Base-by-base conservation (phyloP, 1,140 invertebrate species). In the Muscidifurax raptorellus region DNA sequence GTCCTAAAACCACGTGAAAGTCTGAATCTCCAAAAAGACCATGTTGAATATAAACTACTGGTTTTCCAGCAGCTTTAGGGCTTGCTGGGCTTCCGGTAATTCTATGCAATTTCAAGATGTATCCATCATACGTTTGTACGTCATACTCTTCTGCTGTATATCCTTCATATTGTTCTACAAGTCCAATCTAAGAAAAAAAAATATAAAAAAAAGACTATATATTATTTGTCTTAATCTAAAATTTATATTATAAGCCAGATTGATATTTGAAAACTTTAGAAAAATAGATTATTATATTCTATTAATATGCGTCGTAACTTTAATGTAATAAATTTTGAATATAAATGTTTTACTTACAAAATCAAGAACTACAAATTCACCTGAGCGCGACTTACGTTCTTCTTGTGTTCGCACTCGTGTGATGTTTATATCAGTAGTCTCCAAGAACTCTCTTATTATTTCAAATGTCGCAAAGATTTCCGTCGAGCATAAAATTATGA, bases 21-120 rank as follows among this genome's bases (percentile, higher is more conserved):
- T 82, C 79, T 0, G 86, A 87, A 78, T 76, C 79, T 40, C 79
- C 72, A 25, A 88, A 84, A 69, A 87, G 83, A 28, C 86, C 88
- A 86, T 88, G 87, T 82, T 87, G 85, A 15, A 87, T 25, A 12
- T 86, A 85, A 44, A 88, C 44, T 0, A 77, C 22, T 13, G 66
- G 76, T 80, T 82, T 86, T 5, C 64, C 78, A 28, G 75, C 9
- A 52, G 64, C 75, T 27, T 13, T 52, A 1, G 71, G 59, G 78
- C 86, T 86, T 0, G n/a, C 59, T 32, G 86, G 78, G 13, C 87
- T 88, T 59, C 89, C 87, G 10, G 93, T 92, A 87, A 95, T 94
- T 36, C 95, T 89, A 84, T 95, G 94, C 22, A 95, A 64, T 7
- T 89, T 89, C 2, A 96, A 87, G n/a, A 95, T 90, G 83, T 95